These are phyloP conservation scores for Tenualosa ilisha DNA, from an alignment of 2,797 vertebrate species.

Conservation along the genomic window DNA sequence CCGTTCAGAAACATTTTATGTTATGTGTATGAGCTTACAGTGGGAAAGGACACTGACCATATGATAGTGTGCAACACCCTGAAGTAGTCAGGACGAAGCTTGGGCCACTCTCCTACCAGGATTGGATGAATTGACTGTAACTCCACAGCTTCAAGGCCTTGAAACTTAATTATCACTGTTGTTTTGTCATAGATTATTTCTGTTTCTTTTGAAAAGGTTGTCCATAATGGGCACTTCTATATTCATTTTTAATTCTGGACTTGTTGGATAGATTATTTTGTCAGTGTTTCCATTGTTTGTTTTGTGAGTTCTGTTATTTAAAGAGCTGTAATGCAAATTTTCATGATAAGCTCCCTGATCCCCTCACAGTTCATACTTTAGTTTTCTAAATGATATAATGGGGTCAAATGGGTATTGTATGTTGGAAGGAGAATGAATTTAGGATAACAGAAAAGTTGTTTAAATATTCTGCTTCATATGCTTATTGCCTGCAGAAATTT, in stretches of 20 bases:
- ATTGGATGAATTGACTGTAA: neutral
- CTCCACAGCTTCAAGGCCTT: conserved; percentile 19
- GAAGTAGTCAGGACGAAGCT: neutral
- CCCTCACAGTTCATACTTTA: neutral
- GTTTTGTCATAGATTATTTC: neutral
- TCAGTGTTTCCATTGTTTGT: neutral
- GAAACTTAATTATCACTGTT: neutral
- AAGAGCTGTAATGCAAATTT: conserved; percentile 3
- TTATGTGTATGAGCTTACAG: neutral
- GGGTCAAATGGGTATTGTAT: neutral
- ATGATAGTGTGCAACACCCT: neutral
- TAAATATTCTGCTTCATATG: conserved; percentile 4
- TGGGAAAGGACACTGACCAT: neutral
- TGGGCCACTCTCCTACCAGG: neutral
- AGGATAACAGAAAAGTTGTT: neutral
- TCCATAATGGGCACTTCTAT: neutral
- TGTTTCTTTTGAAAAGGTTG: neutral
- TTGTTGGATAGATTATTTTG: conserved; percentile 15
- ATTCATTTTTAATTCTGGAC: conserved; percentile 14
- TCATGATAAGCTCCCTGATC: neutral
- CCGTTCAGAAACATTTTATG: neutral
- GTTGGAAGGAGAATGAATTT: neutral
- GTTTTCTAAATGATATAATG: neutral
- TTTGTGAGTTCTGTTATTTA: conserved; percentile 13
- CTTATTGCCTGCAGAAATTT: neutral